These are phyloP conservation scores for Anneissia japonica DNA, from an alignment of 35 echinoderm and acorn worm species.

Conservation along the genomic window DNA sequence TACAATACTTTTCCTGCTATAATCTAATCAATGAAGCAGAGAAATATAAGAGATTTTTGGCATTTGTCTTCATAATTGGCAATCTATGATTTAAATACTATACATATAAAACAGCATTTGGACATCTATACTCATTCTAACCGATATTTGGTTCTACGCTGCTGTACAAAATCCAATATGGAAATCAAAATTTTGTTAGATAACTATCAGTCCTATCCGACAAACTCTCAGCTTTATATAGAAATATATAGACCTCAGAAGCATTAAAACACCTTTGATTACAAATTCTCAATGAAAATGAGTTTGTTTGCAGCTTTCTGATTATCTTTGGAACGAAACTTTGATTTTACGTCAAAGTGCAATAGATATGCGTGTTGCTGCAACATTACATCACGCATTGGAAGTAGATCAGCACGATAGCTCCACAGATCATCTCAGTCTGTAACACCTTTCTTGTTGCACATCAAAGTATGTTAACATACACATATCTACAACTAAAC, in stretches of 20 bases:
- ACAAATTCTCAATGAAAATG: neutral
- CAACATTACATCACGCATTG: neutral
- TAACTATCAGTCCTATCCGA: too few relatives aligned
- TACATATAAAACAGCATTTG: neutral
- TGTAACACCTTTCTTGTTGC: too few relatives aligned
- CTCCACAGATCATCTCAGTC: too few relatives aligned
- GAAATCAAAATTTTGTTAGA: too few relatives aligned
- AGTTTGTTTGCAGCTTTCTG: neutral
- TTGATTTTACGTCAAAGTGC: neutral
- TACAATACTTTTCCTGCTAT: neutral
- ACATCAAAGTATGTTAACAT: too few relatives aligned
- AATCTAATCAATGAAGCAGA: neutral
- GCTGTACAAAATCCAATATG: neutral
- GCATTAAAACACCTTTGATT: neutral
- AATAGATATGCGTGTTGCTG: neutral
- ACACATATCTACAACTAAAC: too few relatives aligned
- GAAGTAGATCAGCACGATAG: neutral
- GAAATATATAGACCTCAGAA: neutral
- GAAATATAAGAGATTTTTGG: neutral
- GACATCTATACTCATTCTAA: neutral
- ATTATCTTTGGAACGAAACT: neutral
- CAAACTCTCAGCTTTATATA: too few relatives aligned
- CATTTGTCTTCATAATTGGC: neutral
- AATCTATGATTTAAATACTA: neutral
- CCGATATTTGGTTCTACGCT: neutral